Base-by-base conservation (phyloP, 2,888 invertebrate genomes). In the Caenorhabditis afra region DNA sequence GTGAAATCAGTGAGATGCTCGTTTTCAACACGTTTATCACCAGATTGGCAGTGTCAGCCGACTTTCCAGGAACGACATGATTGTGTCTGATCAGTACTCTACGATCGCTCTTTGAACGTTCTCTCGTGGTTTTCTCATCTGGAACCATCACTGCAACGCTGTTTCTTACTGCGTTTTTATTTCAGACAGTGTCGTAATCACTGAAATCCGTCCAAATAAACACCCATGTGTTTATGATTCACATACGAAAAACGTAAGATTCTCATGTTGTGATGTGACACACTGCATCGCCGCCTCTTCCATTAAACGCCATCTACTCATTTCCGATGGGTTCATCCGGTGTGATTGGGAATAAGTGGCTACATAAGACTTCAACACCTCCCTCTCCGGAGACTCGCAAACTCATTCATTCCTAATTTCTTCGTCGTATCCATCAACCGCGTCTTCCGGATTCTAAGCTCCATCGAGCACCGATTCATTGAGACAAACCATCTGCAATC, bases 301-400 rank as follows among this genome's bases (percentile, higher is more conserved):
- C 76, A 76, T 76, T 76, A 76, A 67, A 50, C 67, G 18, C 61
- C 61, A 68, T 68, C 57, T 64, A 75, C 62, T 44, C 61, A 76
- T 50, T 76, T 76, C 76, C 76, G 76, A 68, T 62, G 64, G 50
- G 55, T 16, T 49, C 68, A 62, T 76, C 76, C 76, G 68, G 76
- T 45, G 35, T 76, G 57, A 68, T 62, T 65, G 57, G 73, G 23
- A 66, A 61, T 37, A 57, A 64, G 35, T 73, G 64, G 64, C 73
- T 64, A 73, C 70, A 70, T 70, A 70, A 70, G 70, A 70, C 59
- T 61, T 47, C 45, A 52, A 61, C 29, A 49, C 66, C 55, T 61
- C 75, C 53, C 47, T 29, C 29, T 29, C 35, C 62, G n/a, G 35
- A 52, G 44, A 59, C 44, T 64, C 71, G 64, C 44, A 61, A 52